A percentile compares a stretch with the other conserved stretches of the same genome.
phyloP scores from a whole-genome alignment of 2,888 invertebrate genomes.

The Hyles lineata region DNA sequence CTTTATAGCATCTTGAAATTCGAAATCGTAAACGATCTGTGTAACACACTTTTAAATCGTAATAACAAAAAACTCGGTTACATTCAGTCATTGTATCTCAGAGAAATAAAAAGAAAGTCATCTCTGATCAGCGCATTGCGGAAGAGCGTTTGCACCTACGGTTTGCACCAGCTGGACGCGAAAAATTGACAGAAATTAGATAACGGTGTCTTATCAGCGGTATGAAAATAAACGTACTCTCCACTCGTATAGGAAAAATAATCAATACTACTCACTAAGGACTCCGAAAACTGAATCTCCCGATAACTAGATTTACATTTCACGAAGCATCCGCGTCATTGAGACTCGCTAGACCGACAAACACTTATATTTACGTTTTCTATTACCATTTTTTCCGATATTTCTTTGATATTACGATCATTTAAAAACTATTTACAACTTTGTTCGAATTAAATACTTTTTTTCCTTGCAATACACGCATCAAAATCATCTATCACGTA shows the following conservation, averaged over 20 bases:
- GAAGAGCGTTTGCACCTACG: conserved; percentile 23
- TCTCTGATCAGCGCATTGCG: conserved; percentile 18
- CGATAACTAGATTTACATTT: conserved; percentile 70
- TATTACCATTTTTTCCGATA: conserved; percentile 62
- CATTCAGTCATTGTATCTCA: neutral
- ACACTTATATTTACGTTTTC: conserved; percentile 66
- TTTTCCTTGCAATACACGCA: neutral
- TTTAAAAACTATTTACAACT: neutral
- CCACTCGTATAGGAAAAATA: conserved; percentile 1
- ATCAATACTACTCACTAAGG: conserved; percentile 58
- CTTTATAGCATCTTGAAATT: no score
- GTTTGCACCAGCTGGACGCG: conserved; percentile 22
- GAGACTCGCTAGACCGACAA: conserved; percentile 62
- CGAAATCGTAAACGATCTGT: no score
- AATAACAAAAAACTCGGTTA: neutral
- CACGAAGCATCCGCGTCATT: conserved; percentile 61
- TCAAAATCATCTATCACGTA: conserved; percentile 8
- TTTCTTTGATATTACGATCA: conserved; percentile 33
- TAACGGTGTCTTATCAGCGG: conserved; percentile 28
- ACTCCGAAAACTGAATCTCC: conserved; percentile 57
- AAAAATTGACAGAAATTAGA: conserved; percentile 32
- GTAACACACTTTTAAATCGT: neutral
- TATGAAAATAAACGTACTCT: conserved; percentile 28
- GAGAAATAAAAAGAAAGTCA: conserved; percentile 26
- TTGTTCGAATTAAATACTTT: neutral